Evolutionary conservation across 2,797 vertebrate genomes (phyloP).

Genomic region (Oryzias dopingdopingensis): DNA sequence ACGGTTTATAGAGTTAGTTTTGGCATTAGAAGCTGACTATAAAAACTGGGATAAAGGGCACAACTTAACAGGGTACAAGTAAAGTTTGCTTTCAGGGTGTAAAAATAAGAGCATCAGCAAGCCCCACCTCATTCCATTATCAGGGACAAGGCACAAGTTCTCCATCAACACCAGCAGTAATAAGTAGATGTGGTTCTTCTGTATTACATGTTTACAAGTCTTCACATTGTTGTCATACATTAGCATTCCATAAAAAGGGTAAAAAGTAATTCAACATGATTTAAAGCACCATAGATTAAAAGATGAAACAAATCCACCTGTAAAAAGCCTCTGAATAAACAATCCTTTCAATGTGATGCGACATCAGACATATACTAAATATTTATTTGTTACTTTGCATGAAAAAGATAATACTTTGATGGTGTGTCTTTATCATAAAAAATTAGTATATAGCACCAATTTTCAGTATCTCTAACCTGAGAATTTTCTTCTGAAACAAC

Average conservation of each 20-base stretch:
- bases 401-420: conserved; percentile 68
- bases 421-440: conserved; percentile 60
- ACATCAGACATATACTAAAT: conserved; percentile 66
- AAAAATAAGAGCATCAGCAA: conserved; percentile 33
- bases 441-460: conserved; percentile 89
- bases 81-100: conserved; percentile 52
- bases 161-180: conserved; percentile 60
- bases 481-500: conserved; percentile 81
- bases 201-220: conserved; percentile 72
- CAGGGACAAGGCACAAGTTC: conserved; percentile 47
- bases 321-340: conserved; percentile 69
- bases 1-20: conserved; percentile 46
- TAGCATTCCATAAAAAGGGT: conserved; percentile 64
- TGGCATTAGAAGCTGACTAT: conserved; percentile 46
- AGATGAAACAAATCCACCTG: conserved; percentile 63
- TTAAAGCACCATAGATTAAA: conserved; percentile 75
- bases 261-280: conserved; percentile 58
- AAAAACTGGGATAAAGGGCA: conserved; percentile 41
- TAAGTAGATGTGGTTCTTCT: conserved; percentile 79
- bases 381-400: conserved; percentile 68
- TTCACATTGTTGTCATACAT: conserved; percentile 83
- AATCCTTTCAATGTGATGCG: conserved; percentile 59
- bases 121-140: conserved; percentile 41
- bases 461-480: conserved; percentile 90
- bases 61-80: conserved; percentile 37